Conservation (phyloP, 2,888 invertebrate genomes). For the Cheilosia grossa region DNA sequence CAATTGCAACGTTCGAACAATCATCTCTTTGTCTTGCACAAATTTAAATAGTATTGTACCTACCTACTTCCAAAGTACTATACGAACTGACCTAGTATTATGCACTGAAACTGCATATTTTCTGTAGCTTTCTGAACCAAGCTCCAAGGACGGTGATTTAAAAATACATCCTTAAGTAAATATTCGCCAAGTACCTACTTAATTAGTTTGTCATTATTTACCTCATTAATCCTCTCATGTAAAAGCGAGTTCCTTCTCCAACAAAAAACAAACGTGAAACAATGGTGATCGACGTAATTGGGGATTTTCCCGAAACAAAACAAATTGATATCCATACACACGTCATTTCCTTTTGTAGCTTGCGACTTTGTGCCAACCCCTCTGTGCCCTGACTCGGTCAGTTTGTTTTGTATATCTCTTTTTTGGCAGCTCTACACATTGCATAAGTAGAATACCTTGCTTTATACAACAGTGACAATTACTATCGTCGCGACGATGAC, state of each 20-base stretch:
- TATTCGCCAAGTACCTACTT: no score
- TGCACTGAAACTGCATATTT: no score
- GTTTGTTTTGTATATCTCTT: neutral
- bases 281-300: slow-evolving; percentile 1
- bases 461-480: slow-evolving; percentile 33
- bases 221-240: neutral
- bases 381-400: neutral
- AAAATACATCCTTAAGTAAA: neutral
- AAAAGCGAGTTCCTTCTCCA: neutral
- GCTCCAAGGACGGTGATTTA: no score
- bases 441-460: neutral
- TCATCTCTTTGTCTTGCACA: no score
- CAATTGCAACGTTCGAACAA: no score
- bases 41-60: no score
- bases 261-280: neutral
- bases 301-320: slow-evolving; percentile 36
- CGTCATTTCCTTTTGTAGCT: slow-evolving; percentile 11
- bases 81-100: no score
- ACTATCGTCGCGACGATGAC: slow-evolving; percentile 6
- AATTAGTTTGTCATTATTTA: neutral
- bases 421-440: neutral
- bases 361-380: slow-evolving; percentile 7
- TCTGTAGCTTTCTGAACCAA: no score
- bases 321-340: slow-evolving; percentile 22
- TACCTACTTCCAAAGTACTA: no score